Base-by-base conservation (phyloP, 2,113 vertebrate genomes). In the Takifugu flavidus region DNA sequence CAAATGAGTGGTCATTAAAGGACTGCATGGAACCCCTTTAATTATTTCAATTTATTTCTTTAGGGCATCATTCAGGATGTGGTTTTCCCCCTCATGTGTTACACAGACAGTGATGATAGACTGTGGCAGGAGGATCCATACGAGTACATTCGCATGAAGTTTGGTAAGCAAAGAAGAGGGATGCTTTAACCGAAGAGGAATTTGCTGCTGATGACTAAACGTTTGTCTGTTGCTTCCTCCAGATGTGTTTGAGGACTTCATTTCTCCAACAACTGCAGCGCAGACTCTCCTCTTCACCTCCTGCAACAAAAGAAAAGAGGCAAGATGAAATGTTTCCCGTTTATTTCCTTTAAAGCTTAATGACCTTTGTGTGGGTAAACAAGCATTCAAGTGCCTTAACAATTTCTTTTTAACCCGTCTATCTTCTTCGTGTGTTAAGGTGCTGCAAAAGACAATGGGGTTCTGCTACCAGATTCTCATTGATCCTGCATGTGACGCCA, bases 181-280 rank as follows among this genome's bases (percentile, higher is more conserved):
- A 0, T 59, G 26, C n/a, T 47, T n/a, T 55, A 8, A 58, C 39
- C 5, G 1, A 43, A 44, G 56, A 59, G 6, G 13, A 59, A 60
- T 57, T 13, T 5, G 0, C 31, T 34, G 6, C 12, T 6, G 31
- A 49, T 57, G 55, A 59, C 20, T 64, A 68, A 79, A 43, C 4
- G 0, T 60, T 15, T 27, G 66, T 70, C 49, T 46, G 4, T 6
- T 34, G 2, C 65, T 8, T 26, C 25, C 5, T 50, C 78, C 72
- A 99, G 97, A 99, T 84, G 96, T 99, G 6, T 99, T 99, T 80
- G 97, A 98, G 91, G 97, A 99, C 83, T 98, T 98, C 80, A 98
- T 98, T 87, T 99, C 97, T 77, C 96, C 97, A 68, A 98, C 95
- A 59, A 98, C 95, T 68, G 97, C 97, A 75, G 97, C 97, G 62